phyloP scores from a whole-genome alignment of 2,888 invertebrate species.

The Chromoteleia sp. region DNA sequence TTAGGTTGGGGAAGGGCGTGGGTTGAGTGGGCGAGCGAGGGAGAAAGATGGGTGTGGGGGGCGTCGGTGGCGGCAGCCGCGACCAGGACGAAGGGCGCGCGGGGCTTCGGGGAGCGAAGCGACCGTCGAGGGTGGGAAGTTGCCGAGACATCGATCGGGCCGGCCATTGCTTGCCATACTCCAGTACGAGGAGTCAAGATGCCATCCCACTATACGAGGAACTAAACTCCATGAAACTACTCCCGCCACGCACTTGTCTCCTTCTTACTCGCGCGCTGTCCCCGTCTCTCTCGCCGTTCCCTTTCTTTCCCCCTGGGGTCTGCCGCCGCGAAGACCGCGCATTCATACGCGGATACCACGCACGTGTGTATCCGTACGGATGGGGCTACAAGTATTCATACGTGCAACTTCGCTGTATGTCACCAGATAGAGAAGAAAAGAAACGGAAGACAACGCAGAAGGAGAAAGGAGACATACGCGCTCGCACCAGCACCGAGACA shows the following conservation, averaged over 20 bases:
- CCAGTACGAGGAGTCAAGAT: conserved; percentile 84
- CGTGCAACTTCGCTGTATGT: conserved; percentile 30
- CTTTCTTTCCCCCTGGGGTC: background rate
- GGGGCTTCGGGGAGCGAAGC: conserved; percentile 60
- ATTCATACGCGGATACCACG: conserved; percentile 17
- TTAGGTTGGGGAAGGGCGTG: conserved; percentile 76
- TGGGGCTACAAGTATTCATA: conserved; percentile 36
- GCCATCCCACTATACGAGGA: conserved; percentile 82
- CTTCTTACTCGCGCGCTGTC: conserved; percentile 30
- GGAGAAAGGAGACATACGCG: background rate
- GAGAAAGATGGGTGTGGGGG: conserved; percentile 70
- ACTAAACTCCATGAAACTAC: conserved; percentile 83
- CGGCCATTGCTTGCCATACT: conserved; percentile 84
- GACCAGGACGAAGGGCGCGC: conserved; percentile 50
- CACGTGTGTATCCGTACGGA: conserved; percentile 10
- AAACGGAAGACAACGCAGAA: background rate
- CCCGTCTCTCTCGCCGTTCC: conserved; percentile 10
- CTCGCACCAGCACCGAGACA: conserved; percentile 3
- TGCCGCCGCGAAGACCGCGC: conserved; percentile 3
- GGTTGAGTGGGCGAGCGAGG: conserved; percentile 63
- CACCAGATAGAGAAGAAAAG: conserved; percentile 40
- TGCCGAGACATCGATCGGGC: conserved; percentile 84
- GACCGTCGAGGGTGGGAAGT: conserved; percentile 81
- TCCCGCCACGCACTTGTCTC: conserved; percentile 77
- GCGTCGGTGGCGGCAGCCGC: conserved; percentile 51